Conservation (phyloP, 2,113 vertebrate genomes). For the Eptesicus fuscus region DNA sequence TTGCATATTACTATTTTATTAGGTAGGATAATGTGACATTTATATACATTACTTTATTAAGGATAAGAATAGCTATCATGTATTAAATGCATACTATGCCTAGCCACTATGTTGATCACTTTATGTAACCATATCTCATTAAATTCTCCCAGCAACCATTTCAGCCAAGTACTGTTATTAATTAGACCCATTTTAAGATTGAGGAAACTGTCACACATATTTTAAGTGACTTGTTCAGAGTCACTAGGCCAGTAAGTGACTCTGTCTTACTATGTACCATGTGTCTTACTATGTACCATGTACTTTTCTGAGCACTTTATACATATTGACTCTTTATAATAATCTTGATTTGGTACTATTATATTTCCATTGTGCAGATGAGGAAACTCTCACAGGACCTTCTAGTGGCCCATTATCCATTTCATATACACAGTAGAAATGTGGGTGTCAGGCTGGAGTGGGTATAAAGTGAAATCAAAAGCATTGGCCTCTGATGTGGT, state of each 20-base stretch:
- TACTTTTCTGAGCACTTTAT: background rate
- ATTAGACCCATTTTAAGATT: background rate
- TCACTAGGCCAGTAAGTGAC: background rate
- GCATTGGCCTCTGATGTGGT: background rate
- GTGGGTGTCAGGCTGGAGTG: background rate
- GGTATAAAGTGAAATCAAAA: background rate
- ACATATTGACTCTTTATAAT: background rate
- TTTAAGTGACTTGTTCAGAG: background rate
- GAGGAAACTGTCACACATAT: background rate
- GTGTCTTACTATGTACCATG: background rate
- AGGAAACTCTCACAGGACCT: background rate
- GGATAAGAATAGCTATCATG: background rate
- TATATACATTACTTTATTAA: background rate
- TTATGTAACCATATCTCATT: background rate
- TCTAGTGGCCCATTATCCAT: background rate
- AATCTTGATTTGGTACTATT: background rate
- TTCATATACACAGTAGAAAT: background rate
- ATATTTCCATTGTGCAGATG: background rate
- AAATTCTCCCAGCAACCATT: background rate
- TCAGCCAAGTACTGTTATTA: background rate
- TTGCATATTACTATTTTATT: no score
- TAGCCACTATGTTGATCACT: background rate
- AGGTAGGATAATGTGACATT: background rate
- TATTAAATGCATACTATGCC: background rate
- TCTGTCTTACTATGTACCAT: background rate